Evolutionary conservation across 2,113 vertebrate species (phyloP).

Genomic region (Empidonax alnorum): DNA sequence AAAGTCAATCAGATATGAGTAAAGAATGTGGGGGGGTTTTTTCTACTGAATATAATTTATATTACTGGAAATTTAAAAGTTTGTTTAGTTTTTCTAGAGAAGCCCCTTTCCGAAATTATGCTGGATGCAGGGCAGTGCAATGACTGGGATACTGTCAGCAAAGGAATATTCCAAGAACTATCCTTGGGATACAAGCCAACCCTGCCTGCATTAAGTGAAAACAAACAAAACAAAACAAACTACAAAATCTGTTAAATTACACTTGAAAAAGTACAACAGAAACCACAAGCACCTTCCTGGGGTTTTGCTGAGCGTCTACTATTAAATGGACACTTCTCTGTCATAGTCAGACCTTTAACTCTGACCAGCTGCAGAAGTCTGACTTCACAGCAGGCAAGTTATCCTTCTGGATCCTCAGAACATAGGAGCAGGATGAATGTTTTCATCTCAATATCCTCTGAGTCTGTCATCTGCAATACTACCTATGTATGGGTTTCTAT

Average conservation of each 20-base stretch:
- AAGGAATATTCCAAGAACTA: background rate
- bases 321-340: background rate
- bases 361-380: background rate
- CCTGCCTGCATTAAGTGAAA: background rate
- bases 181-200: background rate
- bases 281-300: background rate
- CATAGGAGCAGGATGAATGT: background rate
- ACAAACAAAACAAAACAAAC: background rate
- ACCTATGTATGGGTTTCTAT: background rate
- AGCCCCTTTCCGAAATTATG: background rate
- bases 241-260: background rate
- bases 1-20: background rate
- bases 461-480: background rate
- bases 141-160: background rate
- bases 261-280: background rate
- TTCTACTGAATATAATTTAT: background rate
- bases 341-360: background rate
- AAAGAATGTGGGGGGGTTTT: background rate
- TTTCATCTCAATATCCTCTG: background rate
- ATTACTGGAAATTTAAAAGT: background rate
- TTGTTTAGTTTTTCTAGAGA: background rate
- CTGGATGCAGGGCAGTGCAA: background rate
- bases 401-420: background rate
- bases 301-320: background rate
- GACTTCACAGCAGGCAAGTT: background rate